Conservation (phyloP, 2,888 invertebrate genomes). For the Pecten maximus region DNA sequence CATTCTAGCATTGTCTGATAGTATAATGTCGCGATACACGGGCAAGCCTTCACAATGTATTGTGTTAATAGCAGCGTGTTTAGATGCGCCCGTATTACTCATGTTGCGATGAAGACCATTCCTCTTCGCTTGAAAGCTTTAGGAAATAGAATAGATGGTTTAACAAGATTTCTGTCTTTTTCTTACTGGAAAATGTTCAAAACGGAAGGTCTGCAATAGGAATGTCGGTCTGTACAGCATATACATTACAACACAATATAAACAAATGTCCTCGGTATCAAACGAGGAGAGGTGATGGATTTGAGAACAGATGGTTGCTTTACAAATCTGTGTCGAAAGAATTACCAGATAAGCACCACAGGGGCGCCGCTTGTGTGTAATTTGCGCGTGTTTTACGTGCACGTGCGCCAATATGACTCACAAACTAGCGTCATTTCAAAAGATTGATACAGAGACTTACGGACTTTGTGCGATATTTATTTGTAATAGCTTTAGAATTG, state of each 20-base stretch:
- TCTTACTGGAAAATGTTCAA: neutral
- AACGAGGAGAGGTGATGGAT: neutral
- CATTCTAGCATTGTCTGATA: no score
- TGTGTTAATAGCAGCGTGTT: no score
- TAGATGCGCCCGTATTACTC: neutral
- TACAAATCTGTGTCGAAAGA: neutral
- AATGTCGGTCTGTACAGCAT: neutral
- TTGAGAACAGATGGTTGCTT: neutral
- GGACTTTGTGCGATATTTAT: neutral
- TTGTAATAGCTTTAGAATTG: neutral
- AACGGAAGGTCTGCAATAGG: neutral
- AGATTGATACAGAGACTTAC: neutral
- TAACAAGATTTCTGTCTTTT: neutral
- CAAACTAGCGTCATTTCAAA: neutral
- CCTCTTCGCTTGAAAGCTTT: neutral
- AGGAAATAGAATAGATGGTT: conserved; percentile 15
- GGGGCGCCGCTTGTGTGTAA: neutral
- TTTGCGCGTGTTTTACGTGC: neutral
- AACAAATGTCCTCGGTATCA: neutral
- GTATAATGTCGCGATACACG: no score
- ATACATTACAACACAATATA: neutral
- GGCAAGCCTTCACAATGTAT: no score
- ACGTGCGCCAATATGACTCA: conserved; percentile 12
- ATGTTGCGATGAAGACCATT: neutral
- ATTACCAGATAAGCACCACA: neutral